These are phyloP conservation scores for Crossocerus cetratus DNA, from an alignment of 2,888 invertebrate species.

Conservation along the genomic window DNA sequence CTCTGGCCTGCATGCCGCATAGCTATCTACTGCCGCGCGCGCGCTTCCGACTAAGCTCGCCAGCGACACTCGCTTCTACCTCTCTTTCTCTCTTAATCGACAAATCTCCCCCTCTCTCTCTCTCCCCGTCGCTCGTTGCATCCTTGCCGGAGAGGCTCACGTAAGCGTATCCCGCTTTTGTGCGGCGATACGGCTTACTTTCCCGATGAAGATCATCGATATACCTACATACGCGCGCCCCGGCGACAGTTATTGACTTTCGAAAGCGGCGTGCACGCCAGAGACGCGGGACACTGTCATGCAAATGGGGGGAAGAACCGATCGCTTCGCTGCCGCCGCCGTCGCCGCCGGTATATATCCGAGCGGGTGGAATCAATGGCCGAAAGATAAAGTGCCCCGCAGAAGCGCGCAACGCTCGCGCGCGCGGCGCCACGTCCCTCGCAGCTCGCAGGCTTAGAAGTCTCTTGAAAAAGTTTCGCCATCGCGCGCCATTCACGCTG, in stretches of 20 bases:
- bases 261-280: constrained; percentile 11
- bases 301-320: constrained; percentile 9
- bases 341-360: constrained; percentile 5
- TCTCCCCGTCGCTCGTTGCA: no score
- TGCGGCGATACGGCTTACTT: constrained; percentile 25
- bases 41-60: neutral
- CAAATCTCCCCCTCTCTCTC: constrained; percentile 15
- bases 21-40: neutral
- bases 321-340: constrained; percentile 15
- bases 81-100: constrained; percentile 15
- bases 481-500: no score
- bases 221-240: constrained; percentile 3
- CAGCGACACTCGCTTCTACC: neutral
- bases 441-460: no score
- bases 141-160: neutral
- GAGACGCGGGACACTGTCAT: constrained; percentile 7
- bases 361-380: constrained; percentile 34
- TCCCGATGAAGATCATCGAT: constrained; percentile 37
- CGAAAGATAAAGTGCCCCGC: neutral
- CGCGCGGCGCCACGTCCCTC: no score
- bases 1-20: constrained; percentile 3
- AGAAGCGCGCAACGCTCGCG: no score
- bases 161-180: constrained; percentile 16
- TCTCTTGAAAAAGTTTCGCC: no score
- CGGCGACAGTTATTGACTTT: constrained; percentile 29